Conservation (phyloP, 1,140 invertebrate genomes). For the Bemisia tabaci region DNA sequence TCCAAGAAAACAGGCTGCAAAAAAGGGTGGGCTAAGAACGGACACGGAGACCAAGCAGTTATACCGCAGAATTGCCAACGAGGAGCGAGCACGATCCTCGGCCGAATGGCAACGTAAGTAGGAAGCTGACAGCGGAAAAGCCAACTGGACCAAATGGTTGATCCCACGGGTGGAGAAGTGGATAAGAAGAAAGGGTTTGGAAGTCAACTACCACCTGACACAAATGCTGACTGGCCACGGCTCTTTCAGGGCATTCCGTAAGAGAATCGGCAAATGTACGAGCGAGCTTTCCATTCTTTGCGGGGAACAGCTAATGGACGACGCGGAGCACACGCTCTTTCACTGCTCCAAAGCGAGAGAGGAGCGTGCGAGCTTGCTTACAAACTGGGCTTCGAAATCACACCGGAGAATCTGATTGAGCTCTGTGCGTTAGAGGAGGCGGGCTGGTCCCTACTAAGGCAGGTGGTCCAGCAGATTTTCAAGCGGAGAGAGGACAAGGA, state of each 20-base stretch:
- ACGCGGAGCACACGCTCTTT: constrained; percentile 23
- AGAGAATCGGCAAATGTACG: constrained; percentile 19
- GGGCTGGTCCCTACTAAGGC: no score
- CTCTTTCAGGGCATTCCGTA: constrained; percentile 25
- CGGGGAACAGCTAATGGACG: constrained; percentile 14
- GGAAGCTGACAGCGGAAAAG: constrained; percentile 11
- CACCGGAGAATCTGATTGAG: no score
- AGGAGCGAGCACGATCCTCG: no score
- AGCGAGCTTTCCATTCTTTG: constrained; percentile 15
- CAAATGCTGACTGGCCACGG: constrained; percentile 27
- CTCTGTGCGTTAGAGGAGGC: no score
- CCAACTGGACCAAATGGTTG: constrained; percentile 17
- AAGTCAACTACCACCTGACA: constrained; percentile 20
- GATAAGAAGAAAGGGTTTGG: constrained; percentile 16
- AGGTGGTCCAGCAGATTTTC: no score
- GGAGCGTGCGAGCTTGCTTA: background rate
- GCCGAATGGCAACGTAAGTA: no score
- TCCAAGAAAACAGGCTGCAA: background rate
- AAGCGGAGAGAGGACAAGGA: no score
- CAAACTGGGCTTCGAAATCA: no score
- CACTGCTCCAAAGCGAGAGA: constrained; percentile 13
- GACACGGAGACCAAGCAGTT: background rate
- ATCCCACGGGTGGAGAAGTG: constrained; percentile 16
- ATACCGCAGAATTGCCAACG: no score
- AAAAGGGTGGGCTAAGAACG: background rate